Evolutionary conservation across 2,797 vertebrate species (phyloP), one percentile per base, ranked within the genome.

Genomic region (Lepidocolaptes lacrymiger): DNA sequence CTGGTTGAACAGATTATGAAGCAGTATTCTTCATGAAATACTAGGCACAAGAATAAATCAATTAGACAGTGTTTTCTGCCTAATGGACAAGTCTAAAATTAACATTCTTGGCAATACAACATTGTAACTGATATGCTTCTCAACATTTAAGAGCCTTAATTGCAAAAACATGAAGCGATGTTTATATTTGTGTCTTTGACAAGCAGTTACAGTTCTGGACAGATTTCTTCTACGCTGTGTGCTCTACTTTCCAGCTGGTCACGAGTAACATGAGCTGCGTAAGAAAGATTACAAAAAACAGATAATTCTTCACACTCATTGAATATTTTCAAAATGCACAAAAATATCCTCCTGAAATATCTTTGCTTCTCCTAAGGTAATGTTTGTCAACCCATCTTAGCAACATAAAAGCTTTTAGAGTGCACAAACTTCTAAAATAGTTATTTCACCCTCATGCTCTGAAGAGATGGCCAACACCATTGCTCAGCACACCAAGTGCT

Each of bases 31-130:
- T 89, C 88, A 92, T 94, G 78, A 97, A 96, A 94, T 91, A 95
- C 84, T 88, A 98, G 97, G 97, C 97, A 97, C 95, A 93, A 97
- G 95, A 96, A 97, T 85, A 94, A 89, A 97, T 95, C 97, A 94
- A 89, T 95, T 95, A 97, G 95, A 96, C 97, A 97, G 92, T 82
- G 83, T 91, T 90, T 92, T 96, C 96, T 96, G 89, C 96, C 97
- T 95, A 97, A 96, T 83, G 56, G 93, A 95, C 80, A 88, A 95
- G 61, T 96, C 96, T 97, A 96, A 92, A 93, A 97, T 96, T 89
- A 97, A 95, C 97, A 95, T 96, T 97, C 97, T 97, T 98, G 98
- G 97, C 97, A 98, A 98, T 89, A 97, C 92, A 96, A 95, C 91
- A 96, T 96, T 95, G 95, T 96, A 96, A 97, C 88, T 89, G 95